Percentiles rank a stretch among this genome's conserved stretches.
phyloP scores from a whole-genome alignment of 2,113 vertebrate species.

The Otis tarda region DNA sequence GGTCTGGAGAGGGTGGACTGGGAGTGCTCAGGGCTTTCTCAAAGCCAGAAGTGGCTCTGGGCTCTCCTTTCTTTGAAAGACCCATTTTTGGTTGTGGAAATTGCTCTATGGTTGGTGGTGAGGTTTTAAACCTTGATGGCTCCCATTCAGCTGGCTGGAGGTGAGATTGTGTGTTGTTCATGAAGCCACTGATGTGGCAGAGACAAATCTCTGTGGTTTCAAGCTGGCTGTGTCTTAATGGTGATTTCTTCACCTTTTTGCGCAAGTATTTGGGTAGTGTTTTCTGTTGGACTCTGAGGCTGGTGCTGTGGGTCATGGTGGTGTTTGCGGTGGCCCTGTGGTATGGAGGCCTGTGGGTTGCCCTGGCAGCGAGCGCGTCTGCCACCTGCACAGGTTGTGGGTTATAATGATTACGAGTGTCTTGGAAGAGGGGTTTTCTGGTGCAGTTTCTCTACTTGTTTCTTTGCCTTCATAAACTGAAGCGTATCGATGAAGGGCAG shows the following conservation, averaged over 20 bases:
- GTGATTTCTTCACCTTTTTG: neutral
- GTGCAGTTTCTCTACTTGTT: neutral
- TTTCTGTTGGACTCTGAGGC: neutral
- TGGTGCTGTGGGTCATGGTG: neutral
- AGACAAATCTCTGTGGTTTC: neutral
- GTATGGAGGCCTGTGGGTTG: neutral
- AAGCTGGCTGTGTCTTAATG: rapidly evolving
- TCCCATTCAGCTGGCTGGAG: neutral
- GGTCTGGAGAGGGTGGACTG: neutral
- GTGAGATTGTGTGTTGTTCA: rapidly evolving
- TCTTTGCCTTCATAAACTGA: neutral
- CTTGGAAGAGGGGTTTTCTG: neutral
- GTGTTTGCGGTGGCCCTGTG: neutral
- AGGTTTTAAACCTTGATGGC: neutral
- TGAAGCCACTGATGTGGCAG: neutral
- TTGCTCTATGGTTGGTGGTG: neutral
- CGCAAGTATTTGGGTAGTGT: neutral
- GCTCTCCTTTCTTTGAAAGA: neutral
- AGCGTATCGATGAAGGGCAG: neutral
- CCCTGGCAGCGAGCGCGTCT: rapidly evolving
- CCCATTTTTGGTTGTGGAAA: rapidly evolving
- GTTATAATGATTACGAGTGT: rapidly evolving
- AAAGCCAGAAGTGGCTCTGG: neutral
- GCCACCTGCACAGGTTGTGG: rapidly evolving
- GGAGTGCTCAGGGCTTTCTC: neutral